Evolutionary conservation across 2,888 invertebrate genomes (phyloP).

Genomic region (Diogma glabrata): DNA sequence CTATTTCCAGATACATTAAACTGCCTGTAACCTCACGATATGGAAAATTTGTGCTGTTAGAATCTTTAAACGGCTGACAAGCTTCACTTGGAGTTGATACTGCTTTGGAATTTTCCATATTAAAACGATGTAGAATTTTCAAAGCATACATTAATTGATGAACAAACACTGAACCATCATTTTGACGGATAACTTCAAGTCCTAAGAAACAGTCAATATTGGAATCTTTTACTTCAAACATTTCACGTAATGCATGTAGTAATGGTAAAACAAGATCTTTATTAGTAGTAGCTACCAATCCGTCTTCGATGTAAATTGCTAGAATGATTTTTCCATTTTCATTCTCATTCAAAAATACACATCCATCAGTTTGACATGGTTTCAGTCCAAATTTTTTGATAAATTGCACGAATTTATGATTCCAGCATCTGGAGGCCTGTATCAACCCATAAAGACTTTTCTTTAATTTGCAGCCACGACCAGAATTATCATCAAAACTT

Average conservation of each 20-base stretch:
- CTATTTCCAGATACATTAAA: slow-evolving; percentile 11
- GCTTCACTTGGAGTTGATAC: too few species aligned
- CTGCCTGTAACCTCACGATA: slow-evolving; percentile 9
- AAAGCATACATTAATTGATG: too few species aligned
- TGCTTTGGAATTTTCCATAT: too few species aligned
- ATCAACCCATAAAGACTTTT: slow-evolving; percentile 17
- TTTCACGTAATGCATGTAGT: background rate
- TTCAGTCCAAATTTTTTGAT: too few species aligned
- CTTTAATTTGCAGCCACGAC: slow-evolving; percentile 12
- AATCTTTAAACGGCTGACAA: too few species aligned
- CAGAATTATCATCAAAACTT: slow-evolving; percentile 12
- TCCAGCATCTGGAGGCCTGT: slow-evolving; percentile 15
- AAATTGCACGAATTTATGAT: too few species aligned
- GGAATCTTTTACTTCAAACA: slow-evolving; percentile 1
- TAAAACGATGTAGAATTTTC: too few species aligned
- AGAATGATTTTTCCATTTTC: background rate
- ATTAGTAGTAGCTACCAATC: slow-evolving; percentile 8
- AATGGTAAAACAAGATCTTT: background rate
- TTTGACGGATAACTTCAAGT: background rate
- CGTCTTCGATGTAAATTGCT: slow-evolving; percentile 12
- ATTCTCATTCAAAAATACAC: slow-evolving; percentile 12
- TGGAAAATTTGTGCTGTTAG: slow-evolving; percentile 9
- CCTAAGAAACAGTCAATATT: slow-evolving; percentile 7
- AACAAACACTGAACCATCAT: too few species aligned
- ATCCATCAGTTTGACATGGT: slow-evolving; percentile 22